Percentiles rank a stretch among this genome's conserved stretches.
phyloP scores from a whole-genome alignment of 2,797 vertebrate genomes.

The Enteromius viviparus region DNA sequence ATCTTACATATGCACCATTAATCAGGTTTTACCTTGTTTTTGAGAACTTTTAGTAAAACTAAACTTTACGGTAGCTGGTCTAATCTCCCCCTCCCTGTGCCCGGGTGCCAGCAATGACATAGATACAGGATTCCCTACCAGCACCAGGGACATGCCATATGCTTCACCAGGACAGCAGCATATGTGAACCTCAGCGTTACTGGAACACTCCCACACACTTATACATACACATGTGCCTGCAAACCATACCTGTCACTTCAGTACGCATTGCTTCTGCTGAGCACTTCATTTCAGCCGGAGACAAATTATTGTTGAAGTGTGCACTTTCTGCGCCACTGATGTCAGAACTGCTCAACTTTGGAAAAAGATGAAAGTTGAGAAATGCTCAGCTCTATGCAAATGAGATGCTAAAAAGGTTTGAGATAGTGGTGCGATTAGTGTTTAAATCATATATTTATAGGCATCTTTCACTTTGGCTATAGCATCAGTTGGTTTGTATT shows the following conservation, averaged over 20 bases:
- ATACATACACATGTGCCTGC: constrained; percentile 26
- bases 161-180: constrained; percentile 51
- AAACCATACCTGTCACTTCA: constrained; percentile 29
- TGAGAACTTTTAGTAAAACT: not conserved
- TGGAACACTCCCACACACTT: constrained; percentile 22
- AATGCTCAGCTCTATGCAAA: not conserved
- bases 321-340: not conserved
- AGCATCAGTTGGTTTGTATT: not conserved
- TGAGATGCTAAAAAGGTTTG: not conserved
- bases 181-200: constrained; percentile 44
- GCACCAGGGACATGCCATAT: constrained; percentile 57
- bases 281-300: not conserved
- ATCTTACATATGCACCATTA: not conserved
- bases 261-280: not conserved
- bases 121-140: constrained; percentile 57
- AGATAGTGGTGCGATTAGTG: constrained; percentile 2
- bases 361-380: constrained; percentile 1
- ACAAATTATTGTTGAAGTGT: constrained; percentile 19
- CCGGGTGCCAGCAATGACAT: constrained; percentile 49
- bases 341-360: not conserved
- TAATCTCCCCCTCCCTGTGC: constrained; percentile 20
- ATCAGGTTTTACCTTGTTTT: not conserved
- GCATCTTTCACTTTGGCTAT: not conserved
- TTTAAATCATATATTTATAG: not conserved
- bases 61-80: constrained; percentile 19